Evolutionary conservation across 2,113 vertebrate species (phyloP).

Genomic region (Rostratula benghalensis): DNA sequence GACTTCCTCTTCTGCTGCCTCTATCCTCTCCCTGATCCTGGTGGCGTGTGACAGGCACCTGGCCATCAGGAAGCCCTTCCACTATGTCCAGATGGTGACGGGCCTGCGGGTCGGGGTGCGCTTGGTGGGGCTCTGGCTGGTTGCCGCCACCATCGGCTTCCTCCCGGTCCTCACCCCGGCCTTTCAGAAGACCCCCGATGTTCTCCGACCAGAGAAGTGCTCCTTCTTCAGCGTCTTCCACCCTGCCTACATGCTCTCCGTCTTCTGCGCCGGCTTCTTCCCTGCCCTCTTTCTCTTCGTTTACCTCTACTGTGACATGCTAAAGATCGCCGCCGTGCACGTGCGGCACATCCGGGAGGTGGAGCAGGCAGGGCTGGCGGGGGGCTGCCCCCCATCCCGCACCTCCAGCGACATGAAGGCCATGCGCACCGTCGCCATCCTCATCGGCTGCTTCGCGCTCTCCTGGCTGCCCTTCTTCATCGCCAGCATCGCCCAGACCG

Average conservation of each 20-base stretch:
- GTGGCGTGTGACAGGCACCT: conserved; percentile 88
- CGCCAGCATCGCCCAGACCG: conserved; percentile 77
- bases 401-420: conserved; percentile 80
- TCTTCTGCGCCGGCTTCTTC: conserved; percentile 85
- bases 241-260: conserved; percentile 75
- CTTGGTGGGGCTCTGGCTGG: conserved; percentile 79
- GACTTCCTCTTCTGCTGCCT: conserved; percentile 82
- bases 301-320: conserved; percentile 91
- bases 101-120: conserved; percentile 51
- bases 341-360: conserved; percentile 81
- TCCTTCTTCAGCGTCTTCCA: conserved; percentile 85
- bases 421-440: conserved; percentile 81
- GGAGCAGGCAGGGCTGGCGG: conserved; percentile 44
- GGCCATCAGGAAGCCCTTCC: conserved; percentile 88
- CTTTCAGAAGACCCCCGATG: conserved; percentile 67
- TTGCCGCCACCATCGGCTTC: conserved; percentile 81
- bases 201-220: conserved; percentile 68
- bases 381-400: conserved; percentile 11
- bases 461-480: conserved; percentile 90
- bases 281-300: conserved; percentile 81
- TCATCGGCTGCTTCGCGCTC: conserved; percentile 85
- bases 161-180: conserved; percentile 74
- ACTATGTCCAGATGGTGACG: conserved; percentile 79
- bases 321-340: conserved; percentile 85
- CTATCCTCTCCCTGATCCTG: conserved; percentile 87